Base-by-base conservation (phyloP, 2,888 invertebrate genomes). In the Saturnia pavonia region DNA sequence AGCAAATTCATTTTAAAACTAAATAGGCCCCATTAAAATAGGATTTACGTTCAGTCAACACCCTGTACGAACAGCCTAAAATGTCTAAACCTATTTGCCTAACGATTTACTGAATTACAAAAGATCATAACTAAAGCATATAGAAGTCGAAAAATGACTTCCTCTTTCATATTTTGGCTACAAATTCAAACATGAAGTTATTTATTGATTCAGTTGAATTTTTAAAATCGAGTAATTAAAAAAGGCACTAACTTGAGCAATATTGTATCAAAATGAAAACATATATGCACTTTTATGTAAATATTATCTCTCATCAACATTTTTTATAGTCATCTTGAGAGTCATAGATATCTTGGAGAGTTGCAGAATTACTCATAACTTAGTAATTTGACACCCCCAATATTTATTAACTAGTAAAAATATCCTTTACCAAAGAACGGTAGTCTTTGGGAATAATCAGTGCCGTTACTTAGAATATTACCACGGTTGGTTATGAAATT, bases 61-160 rank as follows among this genome's bases (percentile, higher is more conserved):
- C 65, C 69, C 69, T 57, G 54, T 73, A 74, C n/a, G 57, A 72
- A 69, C 12, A 65, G 63, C 40, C 19, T 65, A n/a, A 40, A n/a
- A 65, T 27, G 11, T 9, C 57, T 60, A 60, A 60, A 60, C 16
- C 12, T 60, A 60, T 60, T 27, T 14, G 57, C 12, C 25, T 60
- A 27, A 60, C 11, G 57, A 60, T 27, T 60, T 54, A 54, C 54
- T 9, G 22, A 11, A n/a, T n/a, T n/a, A n/a, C 51, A 51, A 43
- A 1, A 51, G 45, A 45, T 19, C 22, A n/a, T 6, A n/a, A 7
- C n/a, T 22, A n/a, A 54, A 54, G n/a, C 54, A 22, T 54, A 19
- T 54, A 54, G 1, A 12, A n/a, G n/a, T 22, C 8, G 7, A 54
- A 54, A 54, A 54, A 54, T 9, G 22, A n/a, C 54, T 6, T n/a